Conservation (phyloP, 2,113 vertebrate genomes). For the Myrmecobius fasciatus region DNA sequence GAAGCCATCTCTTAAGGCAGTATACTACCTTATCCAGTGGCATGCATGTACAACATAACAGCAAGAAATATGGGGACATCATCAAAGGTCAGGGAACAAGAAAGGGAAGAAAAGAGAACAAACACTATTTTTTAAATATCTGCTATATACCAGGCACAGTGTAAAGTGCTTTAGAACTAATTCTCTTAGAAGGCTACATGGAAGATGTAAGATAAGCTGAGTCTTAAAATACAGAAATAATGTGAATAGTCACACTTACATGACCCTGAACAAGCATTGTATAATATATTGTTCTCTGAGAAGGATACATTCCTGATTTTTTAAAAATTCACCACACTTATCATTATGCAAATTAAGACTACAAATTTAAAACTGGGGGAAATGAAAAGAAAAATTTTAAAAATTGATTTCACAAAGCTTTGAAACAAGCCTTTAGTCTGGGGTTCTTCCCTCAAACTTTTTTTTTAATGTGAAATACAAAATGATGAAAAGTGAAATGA, state of each 20-base stretch:
- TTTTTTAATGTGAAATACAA: slow-evolving; percentile 78
- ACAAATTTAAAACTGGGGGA: slow-evolving; percentile 66
- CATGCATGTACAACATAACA: slow-evolving; percentile 28
- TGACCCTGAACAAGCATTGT: neutral
- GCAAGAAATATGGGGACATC: neutral
- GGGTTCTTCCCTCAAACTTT: slow-evolving; percentile 69
- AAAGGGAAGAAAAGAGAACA: neutral
- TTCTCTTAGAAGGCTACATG: neutral
- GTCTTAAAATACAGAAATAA: neutral
- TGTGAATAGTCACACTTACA: neutral
- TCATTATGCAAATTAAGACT: slow-evolving; percentile 76
- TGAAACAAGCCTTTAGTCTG: slow-evolving; percentile 71
- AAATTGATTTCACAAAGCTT: slow-evolving; percentile 62
- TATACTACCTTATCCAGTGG: neutral
- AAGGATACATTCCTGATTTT: slow-evolving; percentile 67
- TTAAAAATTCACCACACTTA: slow-evolving; percentile 61
- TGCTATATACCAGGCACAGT: neutral
- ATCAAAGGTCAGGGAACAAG: slow-evolving; percentile 43
- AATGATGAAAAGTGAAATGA: no score
- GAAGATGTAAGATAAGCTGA: neutral
- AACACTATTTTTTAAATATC: neutral
- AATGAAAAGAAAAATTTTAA: slow-evolving; percentile 70
- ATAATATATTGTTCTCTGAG: neutral
- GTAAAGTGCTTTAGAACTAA: neutral
- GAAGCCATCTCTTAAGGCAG: neutral